Conservation (phyloP, 37 sponge, comb jelly and placozoan species). For the Oopsacas minuta region DNA sequence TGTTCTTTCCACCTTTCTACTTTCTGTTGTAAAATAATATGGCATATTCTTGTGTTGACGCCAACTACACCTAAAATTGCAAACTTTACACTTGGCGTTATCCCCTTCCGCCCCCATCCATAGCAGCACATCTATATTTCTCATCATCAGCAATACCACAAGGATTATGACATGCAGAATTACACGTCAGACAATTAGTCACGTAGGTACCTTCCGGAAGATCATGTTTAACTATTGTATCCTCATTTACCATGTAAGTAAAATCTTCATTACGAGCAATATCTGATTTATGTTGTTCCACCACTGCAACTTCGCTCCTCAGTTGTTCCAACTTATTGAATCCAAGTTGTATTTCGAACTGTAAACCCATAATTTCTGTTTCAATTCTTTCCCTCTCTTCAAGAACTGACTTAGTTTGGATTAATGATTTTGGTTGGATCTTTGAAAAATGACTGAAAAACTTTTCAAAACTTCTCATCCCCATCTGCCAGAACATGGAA, state of each 20-base stretch:
- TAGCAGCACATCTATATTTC: slow-evolving; percentile 45
- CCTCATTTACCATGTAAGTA: too few species aligned
- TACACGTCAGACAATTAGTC: slow-evolving; percentile 55
- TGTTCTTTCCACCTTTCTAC: too few species aligned
- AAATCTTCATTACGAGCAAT: too few species aligned
- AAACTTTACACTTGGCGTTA: too few species aligned
- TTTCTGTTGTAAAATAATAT: too few species aligned
- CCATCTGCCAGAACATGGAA: neutral
- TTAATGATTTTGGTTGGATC: slow-evolving; percentile 24
- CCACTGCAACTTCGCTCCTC: too few species aligned
- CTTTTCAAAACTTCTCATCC: neutral
- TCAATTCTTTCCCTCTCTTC: slow-evolving; percentile 40
- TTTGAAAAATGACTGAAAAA: neutral
- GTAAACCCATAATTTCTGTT: slow-evolving; percentile 24
- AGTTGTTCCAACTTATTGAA: slow-evolving; percentile 36
- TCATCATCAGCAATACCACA: too few species aligned
- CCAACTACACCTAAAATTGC: too few species aligned
- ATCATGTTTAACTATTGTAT: too few species aligned
- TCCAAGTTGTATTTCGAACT: slow-evolving; percentile 24
- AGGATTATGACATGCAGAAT: slow-evolving; percentile 47
- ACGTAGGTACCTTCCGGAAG: slow-evolving; percentile 29
- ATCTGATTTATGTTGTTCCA: too few species aligned
- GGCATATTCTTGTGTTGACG: too few species aligned
- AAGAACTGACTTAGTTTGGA: slow-evolving; percentile 42
- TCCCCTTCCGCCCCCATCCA: slow-evolving; percentile 32